Evolutionary conservation across 2,113 vertebrate species (phyloP), one percentile per base, ranked within the genome.

Genomic region (Willisornis vidua): DNA sequence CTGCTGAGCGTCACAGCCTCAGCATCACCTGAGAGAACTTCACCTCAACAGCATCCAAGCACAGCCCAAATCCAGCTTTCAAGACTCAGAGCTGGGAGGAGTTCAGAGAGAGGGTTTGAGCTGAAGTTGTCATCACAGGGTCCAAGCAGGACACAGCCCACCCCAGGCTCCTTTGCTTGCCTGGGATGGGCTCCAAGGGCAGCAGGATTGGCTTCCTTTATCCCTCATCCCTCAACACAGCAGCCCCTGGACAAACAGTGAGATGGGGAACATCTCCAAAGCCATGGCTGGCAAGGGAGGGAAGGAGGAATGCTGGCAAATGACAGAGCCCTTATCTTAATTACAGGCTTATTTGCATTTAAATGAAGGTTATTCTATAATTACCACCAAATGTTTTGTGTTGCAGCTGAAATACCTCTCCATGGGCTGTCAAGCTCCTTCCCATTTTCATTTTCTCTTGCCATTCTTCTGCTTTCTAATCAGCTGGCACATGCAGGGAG

Each of bases 291-390:
- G 93, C 90, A 92, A 71, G 59, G 74, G 79, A 91, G 35, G 55
- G 72, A 91, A 89, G 82, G 76, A 92, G 86, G 55, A 96, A 96
- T 62, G 70, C 96, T 96, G 93, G 97, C 98, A 98, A 98, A 97
- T 97, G 98, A 97, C 97, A 97, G 96, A 97, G 96, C 97, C 97
- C 98, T 98, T 98, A 98, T 98, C 98, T 98, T 98, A 98, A 98
- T 98, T 98, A 98, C 98, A 98, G 98, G 97, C 98, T 98, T 97
- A 98, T 98, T 98, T 98, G 98, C 98, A 98, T 98, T 98, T 98
- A 98, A 98, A 98, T 98, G 98, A 98, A 98, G 98, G 98, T 98
- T 98, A 98, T 98, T 98, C 97, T 98, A 98, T 98, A 98, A 98
- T 98, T 98, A 98, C 98, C 96, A 97, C 90, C 91, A 97, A 97